Evolutionary conservation across 1,140 invertebrate genomes (phyloP), one percentile per base, ranked within the genome.

Genomic region (Apis florea): DNA sequence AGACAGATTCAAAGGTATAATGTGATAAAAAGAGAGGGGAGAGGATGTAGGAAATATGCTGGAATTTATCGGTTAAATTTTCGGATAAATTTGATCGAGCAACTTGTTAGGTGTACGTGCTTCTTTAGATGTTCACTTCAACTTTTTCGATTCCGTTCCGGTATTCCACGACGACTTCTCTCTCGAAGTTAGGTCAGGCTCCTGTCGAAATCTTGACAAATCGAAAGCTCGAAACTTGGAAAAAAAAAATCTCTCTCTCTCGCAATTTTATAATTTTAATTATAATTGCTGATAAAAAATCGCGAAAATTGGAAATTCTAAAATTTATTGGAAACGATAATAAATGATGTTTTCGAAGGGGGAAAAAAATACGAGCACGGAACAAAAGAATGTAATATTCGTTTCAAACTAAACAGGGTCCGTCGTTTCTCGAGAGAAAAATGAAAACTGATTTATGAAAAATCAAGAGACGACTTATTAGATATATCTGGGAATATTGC

Each of bases 391-490:
- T 73, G 59, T 61, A 17, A 73, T 73, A 73, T 47, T 58, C 21
- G 54, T 47, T n/a, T 59, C 21, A n/a, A 1, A 17, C 31, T 40
- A 40, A 5, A n/a, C 8, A 24, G 24, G 2, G 21, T 69, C n/a
- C 5, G 31, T 15, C 15, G 51, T 17, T 40, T 59, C 13, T 47
- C n/a, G 12, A 11, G 8, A 24, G 24, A 47, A 59, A 47, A 19
- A 31, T n/a, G 59, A 75, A 75, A 64, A 19, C 6, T 10, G 49
- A 82, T 81, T 73, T 85, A 61, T 47, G 76, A 72, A n/a, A 53
- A 70, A 26, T 11, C n/a, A 72, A 54, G 54, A 21, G 54, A 21
- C 21, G 71, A 47, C 40, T 13, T 67, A 51, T 69, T 71, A 26
- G 66, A 70, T 70, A 66, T 79, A 66, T 79, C 47, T 68, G 21